Percentiles rank a stretch among this genome's conserved stretches.
These are phyloP conservation scores for Polyommatus icarus DNA, from an alignment of 2,888 invertebrate species.

Conservation along the genomic window DNA sequence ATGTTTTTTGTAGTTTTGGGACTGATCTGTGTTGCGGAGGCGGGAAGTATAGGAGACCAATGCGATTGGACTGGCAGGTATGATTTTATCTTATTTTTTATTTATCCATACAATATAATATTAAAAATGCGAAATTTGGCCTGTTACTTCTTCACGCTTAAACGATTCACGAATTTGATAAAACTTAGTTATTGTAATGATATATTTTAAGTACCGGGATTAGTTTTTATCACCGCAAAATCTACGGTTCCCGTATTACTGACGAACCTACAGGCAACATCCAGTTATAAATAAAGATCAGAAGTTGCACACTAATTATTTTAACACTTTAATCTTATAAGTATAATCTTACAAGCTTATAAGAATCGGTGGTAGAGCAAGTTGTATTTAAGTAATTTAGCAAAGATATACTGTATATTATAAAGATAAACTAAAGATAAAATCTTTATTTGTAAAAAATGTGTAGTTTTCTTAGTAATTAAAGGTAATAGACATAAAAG, in stretches of 20 bases:
- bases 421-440: neutral
- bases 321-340: neutral
- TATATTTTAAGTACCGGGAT: neutral
- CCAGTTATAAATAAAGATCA: too few species aligned
- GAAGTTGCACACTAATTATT: too few species aligned
- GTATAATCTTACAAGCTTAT: neutral
- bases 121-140: neutral
- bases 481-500: neutral
- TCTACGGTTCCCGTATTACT: too few species aligned
- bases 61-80: constrained; percentile 87
- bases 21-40: constrained; percentile 68
- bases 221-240: too few species aligned
- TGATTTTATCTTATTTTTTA: neutral
- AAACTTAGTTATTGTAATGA: neutral
- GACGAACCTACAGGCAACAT: too few species aligned
- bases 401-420: neutral
- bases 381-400: neutral
- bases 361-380: neutral
- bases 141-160: neutral
- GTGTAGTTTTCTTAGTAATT: neutral
- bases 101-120: neutral
- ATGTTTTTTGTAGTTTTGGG: constrained; percentile 70
- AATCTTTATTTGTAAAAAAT: neutral
- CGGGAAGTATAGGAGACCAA: constrained; percentile 83
- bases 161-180: neutral